Evolutionary conservation across 2,888 invertebrate species (phyloP).

Genomic region (Drosophila paucipuncta): DNA sequence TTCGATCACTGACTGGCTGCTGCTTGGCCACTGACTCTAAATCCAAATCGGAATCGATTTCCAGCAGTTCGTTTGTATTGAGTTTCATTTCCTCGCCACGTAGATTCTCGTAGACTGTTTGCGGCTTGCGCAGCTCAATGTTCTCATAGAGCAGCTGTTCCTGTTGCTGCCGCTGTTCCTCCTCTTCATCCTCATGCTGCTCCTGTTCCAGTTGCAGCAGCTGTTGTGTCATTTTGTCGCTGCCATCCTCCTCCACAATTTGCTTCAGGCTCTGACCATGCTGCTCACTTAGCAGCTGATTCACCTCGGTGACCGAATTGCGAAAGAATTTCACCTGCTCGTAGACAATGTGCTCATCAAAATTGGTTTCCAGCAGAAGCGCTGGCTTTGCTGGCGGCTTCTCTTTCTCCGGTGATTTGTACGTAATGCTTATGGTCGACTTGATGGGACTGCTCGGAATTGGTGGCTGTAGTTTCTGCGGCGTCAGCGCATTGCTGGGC

Average conservation of each 20-base stretch:
- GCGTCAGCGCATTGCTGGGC: conserved; percentile 81
- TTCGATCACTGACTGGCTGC: conserved; percentile 56
- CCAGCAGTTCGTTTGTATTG: conserved; percentile 72
- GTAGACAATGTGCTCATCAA: conserved; percentile 88
- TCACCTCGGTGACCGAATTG: conserved; percentile 91
- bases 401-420: conserved; percentile 87
- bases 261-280: conserved; percentile 65
- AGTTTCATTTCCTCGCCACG: conserved; percentile 82
- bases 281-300: conserved; percentile 86
- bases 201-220: conserved; percentile 55
- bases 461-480: conserved; percentile 53
- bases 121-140: conserved; percentile 84
- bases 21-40: conserved; percentile 38
- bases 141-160: conserved; percentile 84
- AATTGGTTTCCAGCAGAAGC: conserved; percentile 87
- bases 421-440: conserved; percentile 91
- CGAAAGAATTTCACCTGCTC: conserved; percentile 92
- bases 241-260: conserved; percentile 69
- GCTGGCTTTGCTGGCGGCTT: conserved; percentile 67
- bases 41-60: conserved; percentile 69
- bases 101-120: conserved; percentile 84
- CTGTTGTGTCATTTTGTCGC: conserved; percentile 62
- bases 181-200: conserved; percentile 47
- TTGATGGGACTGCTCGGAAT: conserved; percentile 87
- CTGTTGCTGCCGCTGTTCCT: conserved; percentile 53